A percentile compares a stretch with the other conserved stretches of the same genome.
Evolutionary conservation across 2,888 invertebrate species (phyloP).

Genomic region (Habrosyne pyritoides): DNA sequence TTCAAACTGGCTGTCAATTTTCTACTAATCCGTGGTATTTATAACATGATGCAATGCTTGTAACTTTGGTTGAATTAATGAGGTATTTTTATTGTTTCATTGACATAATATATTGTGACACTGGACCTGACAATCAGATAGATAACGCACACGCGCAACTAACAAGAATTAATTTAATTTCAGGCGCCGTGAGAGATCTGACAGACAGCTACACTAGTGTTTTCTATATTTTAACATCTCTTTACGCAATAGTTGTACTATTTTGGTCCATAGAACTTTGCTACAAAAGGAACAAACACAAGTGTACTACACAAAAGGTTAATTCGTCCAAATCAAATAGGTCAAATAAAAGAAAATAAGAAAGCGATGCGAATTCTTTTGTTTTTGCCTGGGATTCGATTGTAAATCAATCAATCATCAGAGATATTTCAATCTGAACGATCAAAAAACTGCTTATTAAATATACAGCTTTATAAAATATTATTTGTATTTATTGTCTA

Average conservation of each 20-base stretch:
- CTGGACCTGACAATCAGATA: background rate
- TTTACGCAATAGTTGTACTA: constrained; percentile 49
- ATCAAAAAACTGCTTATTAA: background rate
- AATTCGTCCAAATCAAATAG: constrained; percentile 24
- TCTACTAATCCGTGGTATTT: too few species aligned
- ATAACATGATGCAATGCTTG: too few species aligned
- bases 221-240: constrained; percentile 79
- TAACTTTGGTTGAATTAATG: too few species aligned
- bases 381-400: constrained; percentile 5
- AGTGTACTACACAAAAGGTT: constrained; percentile 30
- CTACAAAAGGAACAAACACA: constrained; percentile 62
- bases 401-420: too few species aligned
- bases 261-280: constrained; percentile 66
- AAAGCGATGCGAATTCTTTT: constrained; percentile 10
- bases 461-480: background rate
- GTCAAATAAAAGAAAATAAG: constrained; percentile 24
- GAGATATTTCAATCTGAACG: too few species aligned
- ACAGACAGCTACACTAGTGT: constrained; percentile 83
- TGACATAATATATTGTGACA: too few species aligned
- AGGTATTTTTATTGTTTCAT: too few species aligned
- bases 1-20: too few species aligned
- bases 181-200: constrained; percentile 83
- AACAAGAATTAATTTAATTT: constrained; percentile 12
- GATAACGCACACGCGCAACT: constrained; percentile 1
- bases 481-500: background rate